Evolutionary conservation across 1,140 invertebrate genomes (phyloP), one percentile per base, ranked within the genome.

Genomic region (Amyelois transitella): DNA sequence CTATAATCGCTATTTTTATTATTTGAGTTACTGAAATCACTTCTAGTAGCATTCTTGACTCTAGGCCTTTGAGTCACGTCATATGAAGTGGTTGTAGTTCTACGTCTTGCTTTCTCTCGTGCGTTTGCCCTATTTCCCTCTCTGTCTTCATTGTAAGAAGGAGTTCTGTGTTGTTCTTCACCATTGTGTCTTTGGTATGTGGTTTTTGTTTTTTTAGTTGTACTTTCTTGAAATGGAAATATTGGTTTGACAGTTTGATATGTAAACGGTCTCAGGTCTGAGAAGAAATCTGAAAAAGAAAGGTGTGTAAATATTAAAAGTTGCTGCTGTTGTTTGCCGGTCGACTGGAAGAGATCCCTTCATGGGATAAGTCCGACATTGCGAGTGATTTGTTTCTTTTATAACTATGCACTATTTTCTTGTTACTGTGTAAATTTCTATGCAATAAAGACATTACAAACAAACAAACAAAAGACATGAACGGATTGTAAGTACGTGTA

Each of bases 231-330:
- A 14, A 21, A 20, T 21, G 12, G 45, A 1, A 20, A 6, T 20
- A 20, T 6, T 57, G 45, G 47, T 60, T 20, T 48, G 43, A 43
- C 20, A 47, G 19, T 61, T 18, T 24, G 62, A 20, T 52, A 67
- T 53, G 14, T 50, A n/a, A 8, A 65, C 48, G 71, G 74, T 38
- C 77, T 75, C 5, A 79, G 50, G 0, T 69, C 73, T 60, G 73
- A 62, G 43, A 76, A 64, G 32, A 81, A 54, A 60, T 83, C 80
- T 83, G 76, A n/a, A 74, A 79, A 28, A 12, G 17, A 38, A 6
- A 12, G 25, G n/a, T n/a, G n/a, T n/a, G n/a, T n/a, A n/a, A n/a
- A n/a, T n/a, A n/a, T n/a, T n/a, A n/a, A n/a, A n/a, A n/a, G n/a
- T n/a, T n/a, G n/a, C n/a, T n/a, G n/a, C n/a, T n/a, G n/a, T n/a